Evolutionary conservation across 2,113 vertebrate genomes (phyloP).

Genomic region (Garra rufa): DNA sequence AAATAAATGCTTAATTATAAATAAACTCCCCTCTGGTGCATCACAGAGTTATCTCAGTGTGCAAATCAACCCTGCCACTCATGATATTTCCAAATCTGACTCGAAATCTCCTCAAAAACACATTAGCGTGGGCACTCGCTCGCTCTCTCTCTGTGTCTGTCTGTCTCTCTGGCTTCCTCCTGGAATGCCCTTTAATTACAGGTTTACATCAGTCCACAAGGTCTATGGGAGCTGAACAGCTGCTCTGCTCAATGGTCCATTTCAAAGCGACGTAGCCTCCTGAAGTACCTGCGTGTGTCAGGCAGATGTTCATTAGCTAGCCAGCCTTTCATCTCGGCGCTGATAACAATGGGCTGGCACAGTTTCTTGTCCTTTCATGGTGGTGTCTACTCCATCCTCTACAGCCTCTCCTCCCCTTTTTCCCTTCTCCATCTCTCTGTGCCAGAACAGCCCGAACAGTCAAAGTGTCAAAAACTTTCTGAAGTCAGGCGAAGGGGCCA

Average conservation of each 20-base stretch:
- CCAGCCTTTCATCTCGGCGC: conserved; percentile 79
- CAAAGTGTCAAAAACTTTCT: conserved; percentile 40
- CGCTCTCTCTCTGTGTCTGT: not conserved
- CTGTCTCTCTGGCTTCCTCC: conserved; percentile 51
- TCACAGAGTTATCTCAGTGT: conserved; percentile 18
- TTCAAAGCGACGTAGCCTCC: conserved; percentile 72
- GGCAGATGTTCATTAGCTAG: conserved; percentile 83
- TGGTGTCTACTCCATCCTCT: conserved; percentile 73
- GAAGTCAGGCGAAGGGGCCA: conserved; percentile 46
- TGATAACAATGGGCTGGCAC: conserved; percentile 80
- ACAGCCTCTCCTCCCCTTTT: conserved; percentile 31
- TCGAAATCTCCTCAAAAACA: conserved; percentile 21
- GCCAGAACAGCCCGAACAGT: not conserved
- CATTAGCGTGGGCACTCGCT: not conserved
- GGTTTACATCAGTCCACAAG: conserved; percentile 73
- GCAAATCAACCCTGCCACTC: conserved; percentile 29
- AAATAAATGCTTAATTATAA: conserved; percentile 36
- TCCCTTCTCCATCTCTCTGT: not conserved
- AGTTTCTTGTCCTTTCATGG: conserved; percentile 72
- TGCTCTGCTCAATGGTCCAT: conserved; percentile 76
- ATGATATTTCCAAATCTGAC: conserved; percentile 15
- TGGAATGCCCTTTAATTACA: conserved; percentile 64
- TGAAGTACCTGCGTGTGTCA: conserved; percentile 69
- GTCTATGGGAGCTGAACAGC: conserved; percentile 76
- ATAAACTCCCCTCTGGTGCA: conserved; percentile 15